A percentile compares a stretch with the other conserved stretches of the same genome.
Conservation (phyloP, 2,113 vertebrate genomes). For the Rostratula benghalensis region DNA sequence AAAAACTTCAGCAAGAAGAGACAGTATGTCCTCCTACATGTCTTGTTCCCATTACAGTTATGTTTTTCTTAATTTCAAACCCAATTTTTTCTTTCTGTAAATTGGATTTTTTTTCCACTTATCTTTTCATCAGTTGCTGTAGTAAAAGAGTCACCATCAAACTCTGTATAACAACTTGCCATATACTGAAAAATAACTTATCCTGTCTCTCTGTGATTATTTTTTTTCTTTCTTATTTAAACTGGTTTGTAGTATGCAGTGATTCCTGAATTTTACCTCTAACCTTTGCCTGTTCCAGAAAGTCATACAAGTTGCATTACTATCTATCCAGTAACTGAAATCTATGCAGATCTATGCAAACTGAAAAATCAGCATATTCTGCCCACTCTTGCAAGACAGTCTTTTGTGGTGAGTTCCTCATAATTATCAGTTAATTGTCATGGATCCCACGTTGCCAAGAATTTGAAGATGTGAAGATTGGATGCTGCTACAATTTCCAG, state of each 20-base stretch:
- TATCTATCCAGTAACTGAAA: not conserved
- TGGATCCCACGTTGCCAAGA: not conserved
- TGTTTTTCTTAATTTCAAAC: not conserved
- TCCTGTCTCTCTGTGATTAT: not conserved
- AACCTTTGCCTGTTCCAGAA: not conserved
- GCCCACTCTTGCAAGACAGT: constrained; percentile 14
- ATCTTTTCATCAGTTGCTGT: not conserved
- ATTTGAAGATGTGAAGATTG: not conserved
- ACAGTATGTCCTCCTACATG: not conserved
- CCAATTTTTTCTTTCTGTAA: not conserved
- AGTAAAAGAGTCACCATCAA: not conserved
- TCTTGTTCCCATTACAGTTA: not conserved
- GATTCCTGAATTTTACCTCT: not conserved
- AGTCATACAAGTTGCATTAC: not conserved
- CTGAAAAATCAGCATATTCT: constrained; percentile 26
- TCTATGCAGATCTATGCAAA: not conserved
- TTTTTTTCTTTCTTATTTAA: not conserved
- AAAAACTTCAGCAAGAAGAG: not conserved
- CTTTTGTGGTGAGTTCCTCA: constrained; percentile 24
- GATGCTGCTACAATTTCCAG: constrained; percentile 1
- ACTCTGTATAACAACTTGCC: not conserved
- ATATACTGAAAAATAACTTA: not conserved
- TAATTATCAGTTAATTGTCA: constrained; percentile 38
- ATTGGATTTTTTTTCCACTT: not conserved
- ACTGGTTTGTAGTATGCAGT: not conserved